Percentiles rank a stretch among this genome's conserved stretches.
These are phyloP conservation scores for Etheostoma nigrum DNA, from an alignment of 2,797 vertebrate genomes.

Conservation along the genomic window DNA sequence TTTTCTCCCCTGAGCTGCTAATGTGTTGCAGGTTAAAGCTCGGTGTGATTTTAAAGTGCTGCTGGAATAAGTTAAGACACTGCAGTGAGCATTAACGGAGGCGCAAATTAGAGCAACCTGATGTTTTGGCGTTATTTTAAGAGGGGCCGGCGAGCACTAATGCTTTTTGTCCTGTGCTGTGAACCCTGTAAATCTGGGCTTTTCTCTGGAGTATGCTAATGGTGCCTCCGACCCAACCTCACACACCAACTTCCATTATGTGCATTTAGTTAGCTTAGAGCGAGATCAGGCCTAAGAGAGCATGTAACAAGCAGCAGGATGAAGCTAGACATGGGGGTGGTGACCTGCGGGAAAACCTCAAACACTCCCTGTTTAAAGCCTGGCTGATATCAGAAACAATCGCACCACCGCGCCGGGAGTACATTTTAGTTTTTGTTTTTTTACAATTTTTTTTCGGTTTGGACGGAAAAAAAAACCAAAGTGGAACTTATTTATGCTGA, in stretches of 20 bases:
- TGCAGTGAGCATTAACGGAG: conserved; percentile 38
- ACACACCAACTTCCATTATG: conserved; percentile 11
- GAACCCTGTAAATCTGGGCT: conserved; percentile 29
- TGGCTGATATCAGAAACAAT: conserved; percentile 50
- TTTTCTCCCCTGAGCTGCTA: conserved; percentile 21
- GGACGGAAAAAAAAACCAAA: background rate
- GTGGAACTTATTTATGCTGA: conserved; percentile 11
- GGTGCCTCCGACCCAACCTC: conserved; percentile 12
- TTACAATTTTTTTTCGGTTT: background rate
- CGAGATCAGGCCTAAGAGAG: conserved; percentile 45
- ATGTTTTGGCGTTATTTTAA: conserved; percentile 45
- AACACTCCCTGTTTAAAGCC: conserved; percentile 34
- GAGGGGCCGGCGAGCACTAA: background rate
- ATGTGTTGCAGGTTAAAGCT: conserved; percentile 6
- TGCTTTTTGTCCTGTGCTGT: conserved; percentile 38
- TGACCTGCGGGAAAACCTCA: conserved; percentile 59
- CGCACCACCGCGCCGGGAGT: conserved; percentile 21
- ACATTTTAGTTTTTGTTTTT: no score
- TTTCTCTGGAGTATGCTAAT: conserved; percentile 23
- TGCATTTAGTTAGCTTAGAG: conserved; percentile 48
- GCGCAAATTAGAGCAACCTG: conserved; percentile 24
- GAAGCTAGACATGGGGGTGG: conserved; percentile 44
- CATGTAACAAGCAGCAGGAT: conserved; percentile 48
- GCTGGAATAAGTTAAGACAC: conserved; percentile 21
- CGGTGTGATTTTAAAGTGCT: conserved; percentile 35